Evolutionary conservation across 2,797 vertebrate species (phyloP), one percentile per base, ranked within the genome.

Genomic region (Fratercula arctica): DNA sequence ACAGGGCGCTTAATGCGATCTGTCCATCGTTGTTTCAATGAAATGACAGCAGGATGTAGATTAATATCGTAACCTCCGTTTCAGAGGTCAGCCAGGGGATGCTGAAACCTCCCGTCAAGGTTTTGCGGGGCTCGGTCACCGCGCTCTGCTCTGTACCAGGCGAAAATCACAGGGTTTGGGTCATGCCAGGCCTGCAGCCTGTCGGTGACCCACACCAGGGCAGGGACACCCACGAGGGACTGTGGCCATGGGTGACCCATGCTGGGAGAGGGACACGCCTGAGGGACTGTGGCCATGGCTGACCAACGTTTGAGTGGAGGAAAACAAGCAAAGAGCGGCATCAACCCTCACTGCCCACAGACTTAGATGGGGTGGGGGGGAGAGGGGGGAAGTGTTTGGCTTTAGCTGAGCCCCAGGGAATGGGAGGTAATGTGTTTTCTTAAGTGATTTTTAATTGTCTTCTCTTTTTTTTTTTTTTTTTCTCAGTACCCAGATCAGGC

Each of bases 61-160:
- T 94, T 51, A 46, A 73, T 57, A 48, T 19, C 6, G 1, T n/a
- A 10, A 43, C 5, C 51, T 48, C 50, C 13, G 0, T 15, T 29
- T 31, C 56, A 16, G 61, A 56, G 50, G 33, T 15, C n/a, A 2
- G 1, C 11, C 0, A 2, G 11, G 35, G 54, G 25, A 31, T 15
- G 63, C 75, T 63, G 64, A 41, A 72, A 14, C n/a, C 50, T 86
- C 50, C 63, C 2, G 1, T 7, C 8, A 9, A 21, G 23, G 46
- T 39, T 60, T 45, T 35, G 19, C 21, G 12, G 80, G 41, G 68
- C 68, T 72, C 1, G 0, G 37, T 13, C 72, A 28, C 18, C 2
- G 1, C 31, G 13, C 21, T 24, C 72, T 28, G 84, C 46, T 18
- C 50, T 3, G n/a, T 6, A 2, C 6, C 64, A 8, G 69, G 48